These are phyloP conservation scores for Drosophila lutescens DNA, from an alignment of 2,888 invertebrate species.

Conservation along the genomic window DNA sequence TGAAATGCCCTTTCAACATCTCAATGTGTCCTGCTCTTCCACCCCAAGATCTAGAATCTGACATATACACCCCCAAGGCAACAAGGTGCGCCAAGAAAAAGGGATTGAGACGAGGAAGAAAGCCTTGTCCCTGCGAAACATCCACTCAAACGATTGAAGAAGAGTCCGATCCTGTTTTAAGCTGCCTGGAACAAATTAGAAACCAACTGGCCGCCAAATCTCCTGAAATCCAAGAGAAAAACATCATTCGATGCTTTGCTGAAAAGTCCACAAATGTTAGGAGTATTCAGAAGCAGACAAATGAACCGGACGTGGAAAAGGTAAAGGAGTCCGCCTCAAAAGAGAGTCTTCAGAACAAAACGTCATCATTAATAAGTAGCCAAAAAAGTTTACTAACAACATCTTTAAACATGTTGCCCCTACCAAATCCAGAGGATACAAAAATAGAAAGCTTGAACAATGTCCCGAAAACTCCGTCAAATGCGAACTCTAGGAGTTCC, in stretches of 20 bases:
- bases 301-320: not conserved
- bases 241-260: slow-evolving; percentile 9
- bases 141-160: slow-evolving; percentile 28
- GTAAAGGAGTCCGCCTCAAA: not conserved
- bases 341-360: not conserved
- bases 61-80: not conserved
- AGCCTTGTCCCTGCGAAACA: slow-evolving; percentile 4
- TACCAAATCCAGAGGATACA: not conserved
- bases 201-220: slow-evolving; percentile 8
- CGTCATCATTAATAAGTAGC: not conserved
- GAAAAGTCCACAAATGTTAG: slow-evolving; percentile 25
- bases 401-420: not conserved
- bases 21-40: not conserved
- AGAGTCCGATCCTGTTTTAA: slow-evolving; percentile 1
- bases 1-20: not conserved
- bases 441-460: not conserved
- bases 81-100: not conserved
- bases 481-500: not conserved
- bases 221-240: not conserved
- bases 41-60: not conserved
- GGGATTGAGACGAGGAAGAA: not conserved
- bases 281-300: not conserved
- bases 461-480: not conserved
- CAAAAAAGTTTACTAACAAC: not conserved
- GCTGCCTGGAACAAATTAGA: slow-evolving; percentile 21